phyloP scores from a whole-genome alignment of 2,888 invertebrate genomes.

The Athetis lepigone region DNA sequence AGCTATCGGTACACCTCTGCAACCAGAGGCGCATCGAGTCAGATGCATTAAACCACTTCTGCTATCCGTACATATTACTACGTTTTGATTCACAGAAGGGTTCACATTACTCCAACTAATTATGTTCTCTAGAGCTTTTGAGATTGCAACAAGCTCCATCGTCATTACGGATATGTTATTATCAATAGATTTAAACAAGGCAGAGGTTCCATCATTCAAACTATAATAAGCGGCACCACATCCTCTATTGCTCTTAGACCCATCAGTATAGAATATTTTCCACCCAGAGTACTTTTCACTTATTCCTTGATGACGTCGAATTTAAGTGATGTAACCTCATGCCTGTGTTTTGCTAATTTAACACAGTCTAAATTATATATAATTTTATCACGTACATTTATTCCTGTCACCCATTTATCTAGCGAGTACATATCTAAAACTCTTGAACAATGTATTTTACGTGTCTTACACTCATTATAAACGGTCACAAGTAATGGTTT shows the following conservation, averaged over 20 bases:
- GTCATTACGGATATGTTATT: conserved; percentile 6
- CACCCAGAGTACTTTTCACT: conserved; percentile 14
- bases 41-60: conserved; percentile 5
- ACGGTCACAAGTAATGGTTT: no score
- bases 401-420: conserved; percentile 6
- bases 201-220: conserved; percentile 6
- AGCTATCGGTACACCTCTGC: conserved; percentile 1
- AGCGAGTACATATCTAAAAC: conserved; percentile 7
- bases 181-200: conserved; percentile 1
- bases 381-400: background rate
- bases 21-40: no score
- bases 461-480: no score
- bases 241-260: conserved; percentile 13
- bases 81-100: background rate
- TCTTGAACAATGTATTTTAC: no score
- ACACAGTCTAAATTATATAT: no score
- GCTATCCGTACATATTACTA: conserved; percentile 9
- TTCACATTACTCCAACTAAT: no score
- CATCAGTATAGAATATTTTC: conserved; percentile 18
- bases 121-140: background rate
- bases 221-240: conserved; percentile 17
- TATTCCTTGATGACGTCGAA: conserved; percentile 11
- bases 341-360: conserved; percentile 1
- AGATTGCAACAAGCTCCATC: conserved; percentile 5
- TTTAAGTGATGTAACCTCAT: conserved; percentile 19